phyloP scores from a whole-genome alignment of 2,888 invertebrate species.

The Carcina quercana region DNA sequence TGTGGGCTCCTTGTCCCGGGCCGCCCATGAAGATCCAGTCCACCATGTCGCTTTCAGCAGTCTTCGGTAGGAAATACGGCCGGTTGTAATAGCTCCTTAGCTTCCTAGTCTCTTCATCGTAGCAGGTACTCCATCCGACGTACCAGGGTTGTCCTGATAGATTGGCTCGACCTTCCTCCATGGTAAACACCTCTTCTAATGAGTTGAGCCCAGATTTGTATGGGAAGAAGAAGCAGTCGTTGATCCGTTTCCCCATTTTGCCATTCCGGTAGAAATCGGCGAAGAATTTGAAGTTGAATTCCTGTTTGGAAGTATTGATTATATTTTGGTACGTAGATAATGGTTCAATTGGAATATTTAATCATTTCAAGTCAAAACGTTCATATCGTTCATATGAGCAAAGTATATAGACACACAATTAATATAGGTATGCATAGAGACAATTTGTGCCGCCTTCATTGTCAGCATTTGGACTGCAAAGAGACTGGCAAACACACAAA shows the following conservation, averaged over 20 bases:
- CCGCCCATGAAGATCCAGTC: slow-evolving; percentile 99
- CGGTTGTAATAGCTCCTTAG: slow-evolving; percentile 85
- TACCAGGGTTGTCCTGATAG: slow-evolving; percentile 82
- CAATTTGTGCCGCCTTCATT: too few relatives aligned
- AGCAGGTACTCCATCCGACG: slow-evolving; percentile 94
- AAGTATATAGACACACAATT: too few relatives aligned
- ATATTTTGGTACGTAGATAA: too few relatives aligned
- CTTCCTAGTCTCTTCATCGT: slow-evolving; percentile 84
- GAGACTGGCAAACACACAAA: too few relatives aligned
- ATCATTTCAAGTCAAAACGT: too few relatives aligned
- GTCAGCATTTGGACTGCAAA: too few relatives aligned
- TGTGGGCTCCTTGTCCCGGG: slow-evolving; percentile 93
- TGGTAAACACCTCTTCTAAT: slow-evolving; percentile 86
- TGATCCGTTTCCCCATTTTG: slow-evolving; percentile 65
- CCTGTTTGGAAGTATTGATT: slow-evolving; percentile 36
- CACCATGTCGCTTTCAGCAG: slow-evolving; percentile 90
- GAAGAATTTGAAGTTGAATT: slow-evolving; percentile 89
- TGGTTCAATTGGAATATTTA: too few relatives aligned
- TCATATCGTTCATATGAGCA: too few relatives aligned
- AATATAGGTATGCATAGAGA: too few relatives aligned
- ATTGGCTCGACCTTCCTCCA: slow-evolving; percentile 81
- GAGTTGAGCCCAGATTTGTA: slow-evolving; percentile 90
- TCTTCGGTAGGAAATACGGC: slow-evolving; percentile 92
- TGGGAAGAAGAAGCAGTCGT: slow-evolving; percentile 94
- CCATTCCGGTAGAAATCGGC: slow-evolving; percentile 80